Evolutionary conservation across 2,888 invertebrate species (phyloP).

Genomic region (Lysandra coridon): DNA sequence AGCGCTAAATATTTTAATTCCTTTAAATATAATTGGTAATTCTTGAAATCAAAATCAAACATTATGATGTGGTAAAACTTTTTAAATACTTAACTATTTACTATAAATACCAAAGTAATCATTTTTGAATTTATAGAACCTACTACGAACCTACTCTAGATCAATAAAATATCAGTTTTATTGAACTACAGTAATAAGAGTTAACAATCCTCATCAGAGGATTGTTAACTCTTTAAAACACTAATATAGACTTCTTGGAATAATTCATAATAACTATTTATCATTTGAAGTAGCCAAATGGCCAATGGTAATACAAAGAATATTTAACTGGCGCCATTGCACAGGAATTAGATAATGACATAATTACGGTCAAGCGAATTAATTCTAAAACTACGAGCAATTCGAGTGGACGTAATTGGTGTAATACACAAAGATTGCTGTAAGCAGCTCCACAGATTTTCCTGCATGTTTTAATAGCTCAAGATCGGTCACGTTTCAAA

Average conservation of each 20-base stretch:
- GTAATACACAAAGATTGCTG: constrained; percentile 38
- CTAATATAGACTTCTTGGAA: background rate
- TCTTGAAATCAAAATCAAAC: background rate
- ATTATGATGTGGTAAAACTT: background rate
- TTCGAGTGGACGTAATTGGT: constrained; percentile 36
- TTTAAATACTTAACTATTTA: too few species aligned
- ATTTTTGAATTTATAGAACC: too few species aligned
- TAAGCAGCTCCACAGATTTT: constrained; percentile 38
- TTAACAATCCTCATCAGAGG: too few species aligned
- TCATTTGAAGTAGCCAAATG: background rate
- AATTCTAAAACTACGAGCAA: constrained; percentile 37
- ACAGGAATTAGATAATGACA: constrained; percentile 37
- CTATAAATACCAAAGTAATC: background rate
- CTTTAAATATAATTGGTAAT: constrained; percentile 31
- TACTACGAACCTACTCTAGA: too few species aligned
- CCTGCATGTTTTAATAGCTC: constrained; percentile 38
- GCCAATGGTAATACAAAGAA: constrained; percentile 23
- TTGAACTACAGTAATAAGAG: too few species aligned
- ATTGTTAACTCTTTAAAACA: too few species aligned
- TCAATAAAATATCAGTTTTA: too few species aligned
- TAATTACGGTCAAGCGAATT: constrained; percentile 37
- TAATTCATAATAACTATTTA: background rate
- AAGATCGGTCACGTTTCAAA: constrained; percentile 50
- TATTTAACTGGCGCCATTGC: constrained; percentile 33
- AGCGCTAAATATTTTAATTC: constrained; percentile 32